Conservation (phyloP, 2,888 invertebrate species). For the Rotaria magnacalcarata region DNA sequence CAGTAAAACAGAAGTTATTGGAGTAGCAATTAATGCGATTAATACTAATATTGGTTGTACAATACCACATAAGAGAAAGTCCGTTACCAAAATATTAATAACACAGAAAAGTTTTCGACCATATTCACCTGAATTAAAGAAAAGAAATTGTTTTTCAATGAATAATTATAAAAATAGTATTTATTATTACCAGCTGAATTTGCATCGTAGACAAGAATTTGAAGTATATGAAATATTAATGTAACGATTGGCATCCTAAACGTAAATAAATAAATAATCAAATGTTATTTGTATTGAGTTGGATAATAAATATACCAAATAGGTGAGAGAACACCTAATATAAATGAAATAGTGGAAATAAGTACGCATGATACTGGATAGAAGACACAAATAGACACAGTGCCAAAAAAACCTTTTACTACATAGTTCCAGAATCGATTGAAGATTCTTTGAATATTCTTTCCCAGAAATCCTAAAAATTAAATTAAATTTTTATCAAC, state of each 20-base stretch:
- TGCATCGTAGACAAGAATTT: slow-evolving; percentile 75
- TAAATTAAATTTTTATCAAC: too few relatives aligned
- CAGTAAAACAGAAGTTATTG: slow-evolving; percentile 71
- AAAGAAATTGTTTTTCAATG: not conserved
- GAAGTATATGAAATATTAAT: slow-evolving; percentile 69
- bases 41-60: slow-evolving; percentile 75
- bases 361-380: slow-evolving; percentile 73
- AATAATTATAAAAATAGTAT: too few relatives aligned
- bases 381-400: slow-evolving; percentile 70
- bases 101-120: slow-evolving; percentile 53
- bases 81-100: slow-evolving; percentile 75
- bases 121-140: not conserved
- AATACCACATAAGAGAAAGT: slow-evolving; percentile 72
- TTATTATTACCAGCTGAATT: slow-evolving; percentile 70
- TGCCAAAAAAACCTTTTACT: slow-evolving; percentile 76
- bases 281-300: not conserved
- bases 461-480: slow-evolving; percentile 74
- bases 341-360: slow-evolving; percentile 68
- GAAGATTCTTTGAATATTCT: slow-evolving; percentile 78
- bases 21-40: slow-evolving; percentile 72
- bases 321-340: slow-evolving; percentile 69
- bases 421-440: slow-evolving; percentile 86
- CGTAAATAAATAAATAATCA: not conserved
- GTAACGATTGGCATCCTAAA: slow-evolving; percentile 71
- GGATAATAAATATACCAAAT: slow-evolving; percentile 52